phyloP scores from a whole-genome alignment of 2,888 invertebrate genomes.

The Philereme vetulata region DNA sequence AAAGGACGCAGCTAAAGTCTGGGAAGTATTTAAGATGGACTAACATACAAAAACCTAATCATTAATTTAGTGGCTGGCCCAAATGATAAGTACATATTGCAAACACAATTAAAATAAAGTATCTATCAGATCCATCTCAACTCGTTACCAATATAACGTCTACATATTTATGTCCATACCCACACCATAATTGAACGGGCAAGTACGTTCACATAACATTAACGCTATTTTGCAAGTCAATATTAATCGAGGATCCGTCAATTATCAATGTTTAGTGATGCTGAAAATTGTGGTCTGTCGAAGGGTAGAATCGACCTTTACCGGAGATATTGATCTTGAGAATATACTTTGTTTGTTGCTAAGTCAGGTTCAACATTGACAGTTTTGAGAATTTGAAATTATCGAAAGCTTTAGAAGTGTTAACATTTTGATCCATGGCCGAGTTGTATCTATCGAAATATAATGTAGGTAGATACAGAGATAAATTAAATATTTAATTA shows the following conservation, averaged over 20 bases:
- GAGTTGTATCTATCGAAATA: no score
- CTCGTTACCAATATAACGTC: not conserved
- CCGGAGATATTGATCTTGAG: slow-evolving; percentile 42
- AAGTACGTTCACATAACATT: slow-evolving; percentile 61
- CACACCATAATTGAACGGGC: slow-evolving; percentile 33
- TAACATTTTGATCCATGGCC: no score
- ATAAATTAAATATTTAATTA: no score
- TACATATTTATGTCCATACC: not conserved
- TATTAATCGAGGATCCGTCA: slow-evolving; percentile 78
- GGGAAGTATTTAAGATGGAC: no score
- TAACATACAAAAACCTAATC: no score
- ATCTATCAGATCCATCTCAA: not conserved
- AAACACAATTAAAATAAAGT: no score
- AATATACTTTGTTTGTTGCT: slow-evolving; percentile 23
- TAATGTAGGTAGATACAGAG: no score
- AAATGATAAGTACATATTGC: no score
- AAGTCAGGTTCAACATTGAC: slow-evolving; percentile 15
- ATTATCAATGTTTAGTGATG: slow-evolving; percentile 76
- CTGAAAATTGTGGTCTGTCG: slow-evolving; percentile 63
- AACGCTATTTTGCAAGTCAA: slow-evolving; percentile 69
- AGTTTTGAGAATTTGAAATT: no score
- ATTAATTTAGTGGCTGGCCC: no score
- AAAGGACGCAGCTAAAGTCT: no score
- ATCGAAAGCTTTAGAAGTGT: no score
- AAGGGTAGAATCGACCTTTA: slow-evolving; percentile 47